Conservation (phyloP, 2,888 invertebrate genomes). For the Spisula solida region DNA sequence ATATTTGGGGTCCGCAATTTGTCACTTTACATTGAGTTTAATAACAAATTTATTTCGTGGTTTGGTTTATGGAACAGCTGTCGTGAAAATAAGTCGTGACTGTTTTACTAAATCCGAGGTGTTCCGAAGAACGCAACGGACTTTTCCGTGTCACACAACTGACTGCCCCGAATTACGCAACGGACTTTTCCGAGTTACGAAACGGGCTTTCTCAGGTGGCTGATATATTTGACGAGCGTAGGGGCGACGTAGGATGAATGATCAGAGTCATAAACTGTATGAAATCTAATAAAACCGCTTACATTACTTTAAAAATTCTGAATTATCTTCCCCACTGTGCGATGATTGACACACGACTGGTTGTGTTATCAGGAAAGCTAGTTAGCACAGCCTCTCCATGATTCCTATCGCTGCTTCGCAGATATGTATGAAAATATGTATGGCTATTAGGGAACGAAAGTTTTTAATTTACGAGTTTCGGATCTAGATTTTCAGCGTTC, state of each 20-base stretch:
- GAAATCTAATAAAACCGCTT: slow-evolving; percentile 19
- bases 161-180: too few relatives aligned
- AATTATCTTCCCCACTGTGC: not conserved
- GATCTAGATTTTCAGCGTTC: slow-evolving; percentile 19
- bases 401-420: slow-evolving; percentile 49
- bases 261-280: slow-evolving; percentile 1
- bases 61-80: slow-evolving; percentile 3
- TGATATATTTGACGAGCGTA: not conserved
- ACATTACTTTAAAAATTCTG: not conserved
- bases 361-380: slow-evolving; percentile 43
- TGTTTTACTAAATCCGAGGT: not conserved
- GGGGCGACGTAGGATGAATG: not conserved
- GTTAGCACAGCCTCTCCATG: slow-evolving; percentile 42
- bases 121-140: too few relatives aligned
- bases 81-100: not conserved
- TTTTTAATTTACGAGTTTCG: slow-evolving; percentile 37
- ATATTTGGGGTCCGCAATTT: too few relatives aligned
- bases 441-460: slow-evolving; percentile 14
- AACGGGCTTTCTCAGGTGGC: not conserved
- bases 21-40: too few relatives aligned
- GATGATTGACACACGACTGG: slow-evolving; percentile 44
- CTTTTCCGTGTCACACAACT: too few relatives aligned
- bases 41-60: too few relatives aligned
- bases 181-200: not conserved
- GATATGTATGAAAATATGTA: slow-evolving; percentile 54